Percentiles rank a stretch among this genome's conserved stretches.
Conservation (phyloP, 1,140 invertebrate genomes). For the Gryon sp. region DNA sequence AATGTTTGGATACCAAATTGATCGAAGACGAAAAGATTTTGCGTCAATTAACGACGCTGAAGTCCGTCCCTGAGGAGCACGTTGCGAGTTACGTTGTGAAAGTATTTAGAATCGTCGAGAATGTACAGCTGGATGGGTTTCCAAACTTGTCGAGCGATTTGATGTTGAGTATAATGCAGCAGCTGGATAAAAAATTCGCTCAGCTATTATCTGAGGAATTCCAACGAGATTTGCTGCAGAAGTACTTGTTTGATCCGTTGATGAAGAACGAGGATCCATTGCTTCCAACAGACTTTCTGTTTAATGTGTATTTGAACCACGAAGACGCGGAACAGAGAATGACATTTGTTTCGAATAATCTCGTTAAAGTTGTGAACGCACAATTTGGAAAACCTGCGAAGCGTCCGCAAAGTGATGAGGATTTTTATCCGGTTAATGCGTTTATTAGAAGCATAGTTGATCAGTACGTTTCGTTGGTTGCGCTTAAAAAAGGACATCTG, state of each 20-base stretch:
- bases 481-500: not conserved
- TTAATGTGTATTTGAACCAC: slow-evolving; percentile 1
- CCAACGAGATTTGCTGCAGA: slow-evolving; percentile 14
- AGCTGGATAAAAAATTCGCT: not conserved
- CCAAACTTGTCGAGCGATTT: slow-evolving; percentile 7
- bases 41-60: not conserved
- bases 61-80: slow-evolving; percentile 56
- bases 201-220: slow-evolving; percentile 4
- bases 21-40: slow-evolving; percentile 46
- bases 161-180: not conserved
- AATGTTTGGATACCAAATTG: slow-evolving; percentile 30
- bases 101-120: slow-evolving; percentile 9
- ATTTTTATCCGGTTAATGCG: slow-evolving; percentile 1
- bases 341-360: not conserved
- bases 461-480: not conserved
- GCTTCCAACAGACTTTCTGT: not conserved
- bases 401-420: too few relatives aligned
- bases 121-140: not conserved
- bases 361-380: not conserved
- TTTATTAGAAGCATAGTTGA: not conserved
- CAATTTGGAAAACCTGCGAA: not conserved
- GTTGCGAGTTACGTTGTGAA: slow-evolving; percentile 14
- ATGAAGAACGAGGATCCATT: not conserved
- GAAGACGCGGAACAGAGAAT: not conserved
- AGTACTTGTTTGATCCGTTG: slow-evolving; percentile 13